Base-by-base conservation (phyloP, 2,888 invertebrate species). In the Rotaria macrura region DNA sequence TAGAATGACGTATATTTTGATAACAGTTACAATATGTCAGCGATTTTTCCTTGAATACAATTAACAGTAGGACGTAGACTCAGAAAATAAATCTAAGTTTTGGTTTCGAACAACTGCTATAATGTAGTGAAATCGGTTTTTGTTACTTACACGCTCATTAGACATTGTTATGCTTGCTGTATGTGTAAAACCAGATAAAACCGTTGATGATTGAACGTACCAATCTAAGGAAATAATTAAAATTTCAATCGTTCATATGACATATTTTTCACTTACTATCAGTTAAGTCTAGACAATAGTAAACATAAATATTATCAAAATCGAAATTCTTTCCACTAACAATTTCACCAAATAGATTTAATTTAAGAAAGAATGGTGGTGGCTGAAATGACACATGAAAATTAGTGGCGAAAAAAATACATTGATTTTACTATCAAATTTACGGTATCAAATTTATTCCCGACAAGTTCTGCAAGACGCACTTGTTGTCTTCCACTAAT, bases 281-380 rank as follows among this genome's bases (percentile, higher is more conserved):
- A 5, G 94, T 94, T 87, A 94, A 92, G 90, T 94, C 93, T 23
- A 94, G 89, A 88, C 92, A 92, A 90, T 94, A 94, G 85, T 93
- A 93, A 5, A 94, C 91, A 88, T 94, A 94, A 84, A 95, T 89
- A 87, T 93, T 92, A 88, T 94, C 92, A 89, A 93, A 92, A 74
- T 93, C 93, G 90, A 95, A 95, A 43, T 92, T 91, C 74, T 89
- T 91, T 0, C 93, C 94, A 0, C 92, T 92, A 14, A 92, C 87
- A 43, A 86, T 85, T 72, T 86, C 86, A 65, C 94, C 90, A 87
- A 92, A 92, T 1, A 94, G 88, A 85, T 92, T 91, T 49, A 93
- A 90, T 85, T 92, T 91, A 38, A 93, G 91, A 83, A 92, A 92
- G 85, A 93, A 93, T 25, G 92, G 89, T 0, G 93, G 91, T 0